These are phyloP conservation scores for Drosophila acutilabella DNA, from an alignment of 2,888 invertebrate species.

Conservation along the genomic window DNA sequence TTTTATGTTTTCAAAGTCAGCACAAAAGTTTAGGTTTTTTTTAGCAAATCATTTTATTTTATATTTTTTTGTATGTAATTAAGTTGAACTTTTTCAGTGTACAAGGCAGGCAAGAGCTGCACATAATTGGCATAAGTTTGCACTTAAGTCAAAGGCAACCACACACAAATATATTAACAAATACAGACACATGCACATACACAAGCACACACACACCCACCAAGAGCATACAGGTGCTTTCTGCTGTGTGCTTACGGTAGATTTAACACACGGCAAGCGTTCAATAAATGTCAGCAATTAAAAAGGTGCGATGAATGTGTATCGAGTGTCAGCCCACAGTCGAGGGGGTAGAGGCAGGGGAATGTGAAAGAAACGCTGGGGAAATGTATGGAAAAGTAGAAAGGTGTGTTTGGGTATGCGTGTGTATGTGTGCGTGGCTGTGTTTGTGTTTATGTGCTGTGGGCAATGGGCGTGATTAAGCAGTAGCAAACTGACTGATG, in stretches of 20 bases:
- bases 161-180: constrained; percentile 1
- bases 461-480: constrained; percentile 47
- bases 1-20: too few relatives aligned
- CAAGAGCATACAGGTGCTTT: constrained; percentile 18
- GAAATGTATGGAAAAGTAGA: not conserved
- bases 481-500: constrained; percentile 41
- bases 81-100: not conserved
- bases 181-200: not conserved
- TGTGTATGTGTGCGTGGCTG: too few relatives aligned
- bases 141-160: constrained; percentile 70
- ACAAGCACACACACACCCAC: not conserved
- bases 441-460: constrained; percentile 1
- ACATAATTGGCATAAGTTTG: constrained; percentile 77
- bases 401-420: not conserved
- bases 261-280: constrained; percentile 66
- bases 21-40: too few relatives aligned
- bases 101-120: constrained; percentile 54
- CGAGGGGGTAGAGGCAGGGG: not conserved
- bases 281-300: constrained; percentile 78
- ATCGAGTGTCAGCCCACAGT: constrained; percentile 44
- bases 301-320: constrained; percentile 72
- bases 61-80: too few relatives aligned
- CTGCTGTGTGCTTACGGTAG: constrained; percentile 61
- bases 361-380: not conserved
- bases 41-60: too few relatives aligned